Evolutionary conservation across 2,113 vertebrate species (phyloP).

Genomic region (Ptychochromis oligacanthus): DNA sequence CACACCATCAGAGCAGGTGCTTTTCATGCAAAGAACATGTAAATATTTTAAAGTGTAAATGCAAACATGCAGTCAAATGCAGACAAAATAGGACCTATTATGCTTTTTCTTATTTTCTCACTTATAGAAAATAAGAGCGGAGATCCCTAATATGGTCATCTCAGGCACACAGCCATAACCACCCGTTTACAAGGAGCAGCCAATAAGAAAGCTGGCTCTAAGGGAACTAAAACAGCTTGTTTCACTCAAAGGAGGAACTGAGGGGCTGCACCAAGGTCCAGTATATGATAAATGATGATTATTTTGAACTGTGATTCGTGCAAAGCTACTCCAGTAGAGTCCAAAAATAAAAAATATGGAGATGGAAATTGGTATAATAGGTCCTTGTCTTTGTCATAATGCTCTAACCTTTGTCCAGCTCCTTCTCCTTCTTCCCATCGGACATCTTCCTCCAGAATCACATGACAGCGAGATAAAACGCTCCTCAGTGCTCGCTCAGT

Average conservation of each 20-base stretch:
- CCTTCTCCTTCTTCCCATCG: constrained; percentile 58
- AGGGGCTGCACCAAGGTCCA: background rate
- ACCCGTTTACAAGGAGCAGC: background rate
- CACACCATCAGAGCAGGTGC: constrained; percentile 30
- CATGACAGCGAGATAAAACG: constrained; percentile 75
- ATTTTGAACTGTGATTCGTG: background rate
- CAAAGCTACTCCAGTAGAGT: background rate
- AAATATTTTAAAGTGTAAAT: background rate
- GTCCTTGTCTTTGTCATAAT: background rate
- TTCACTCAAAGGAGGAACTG: background rate
- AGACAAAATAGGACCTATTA: background rate
- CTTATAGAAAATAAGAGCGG: accelerated
- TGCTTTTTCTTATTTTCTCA: background rate
- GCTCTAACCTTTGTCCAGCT: constrained; percentile 51
- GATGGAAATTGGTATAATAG: accelerated
- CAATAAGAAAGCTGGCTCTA: background rate
- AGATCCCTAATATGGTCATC: background rate
- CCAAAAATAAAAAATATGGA: background rate
- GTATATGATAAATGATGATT: background rate
- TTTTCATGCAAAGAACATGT: background rate
- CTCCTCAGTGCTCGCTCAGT: constrained; percentile 69
- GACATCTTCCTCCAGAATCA: constrained; percentile 74
- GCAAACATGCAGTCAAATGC: background rate
- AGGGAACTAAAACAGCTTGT: background rate
- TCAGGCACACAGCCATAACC: background rate